These are phyloP conservation scores for Hydrolagus affinis DNA, from an alignment of 2,113 vertebrate species.

Conservation along the genomic window DNA sequence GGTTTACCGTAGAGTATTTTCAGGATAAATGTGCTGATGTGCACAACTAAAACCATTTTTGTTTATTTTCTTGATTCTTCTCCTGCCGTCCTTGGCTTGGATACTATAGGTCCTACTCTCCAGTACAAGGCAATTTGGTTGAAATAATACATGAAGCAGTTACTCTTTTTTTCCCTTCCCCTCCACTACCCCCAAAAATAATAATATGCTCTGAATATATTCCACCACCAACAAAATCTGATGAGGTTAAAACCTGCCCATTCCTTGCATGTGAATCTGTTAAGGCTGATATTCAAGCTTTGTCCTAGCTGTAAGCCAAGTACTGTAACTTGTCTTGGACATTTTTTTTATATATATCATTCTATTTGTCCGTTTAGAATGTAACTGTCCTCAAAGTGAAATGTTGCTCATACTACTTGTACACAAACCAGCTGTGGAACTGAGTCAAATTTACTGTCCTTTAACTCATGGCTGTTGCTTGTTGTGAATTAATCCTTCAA, in stretches of 20 bases:
- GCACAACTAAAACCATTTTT: too few relatives aligned
- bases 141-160: background rate
- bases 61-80: too few relatives aligned
- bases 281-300: background rate
- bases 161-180: background rate
- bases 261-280: background rate
- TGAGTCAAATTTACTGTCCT: background rate
- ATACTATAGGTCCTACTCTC: too few relatives aligned
- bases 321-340: background rate
- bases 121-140: too few relatives aligned
- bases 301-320: background rate
- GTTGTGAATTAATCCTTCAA: background rate
- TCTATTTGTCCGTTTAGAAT: background rate
- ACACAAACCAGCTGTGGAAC: background rate
- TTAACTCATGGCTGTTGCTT: background rate
- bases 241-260: background rate
- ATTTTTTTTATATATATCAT: background rate
- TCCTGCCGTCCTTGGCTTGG: background rate
- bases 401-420: background rate
- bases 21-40: background rate
- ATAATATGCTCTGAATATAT: too few relatives aligned
- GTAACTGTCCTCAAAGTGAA: slow-evolving; percentile 23
- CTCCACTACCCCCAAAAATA: background rate
- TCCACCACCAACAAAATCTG: background rate
- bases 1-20: background rate